These are phyloP conservation scores for Brachionus paranguensis DNA, from an alignment of 1,140 invertebrate genomes.

Conservation along the genomic window DNA sequence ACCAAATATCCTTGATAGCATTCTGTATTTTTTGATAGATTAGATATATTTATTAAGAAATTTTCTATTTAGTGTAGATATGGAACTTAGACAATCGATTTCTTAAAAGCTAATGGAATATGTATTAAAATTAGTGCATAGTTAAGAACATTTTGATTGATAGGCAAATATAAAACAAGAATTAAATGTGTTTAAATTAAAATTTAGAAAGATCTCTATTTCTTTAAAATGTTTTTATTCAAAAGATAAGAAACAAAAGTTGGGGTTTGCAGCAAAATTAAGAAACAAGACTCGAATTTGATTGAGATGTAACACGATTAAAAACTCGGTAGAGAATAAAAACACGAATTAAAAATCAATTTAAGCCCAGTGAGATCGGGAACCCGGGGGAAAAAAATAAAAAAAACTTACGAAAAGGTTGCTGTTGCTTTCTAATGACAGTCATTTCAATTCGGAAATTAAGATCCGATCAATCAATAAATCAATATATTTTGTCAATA, in stretches of 20 bases:
- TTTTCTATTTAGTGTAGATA: not conserved
- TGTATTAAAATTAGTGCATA: not conserved
- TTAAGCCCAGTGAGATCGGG: not conserved
- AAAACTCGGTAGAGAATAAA: not conserved
- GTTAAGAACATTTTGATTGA: not conserved
- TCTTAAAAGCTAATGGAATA: not conserved
- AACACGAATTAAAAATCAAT: not conserved
- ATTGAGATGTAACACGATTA: not conserved
- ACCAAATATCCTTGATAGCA: not conserved
- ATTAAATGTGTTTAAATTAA: not conserved
- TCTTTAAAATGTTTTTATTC: not conserved
- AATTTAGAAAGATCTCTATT: not conserved
- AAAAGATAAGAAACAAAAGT: not conserved
- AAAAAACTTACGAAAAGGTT: not conserved
- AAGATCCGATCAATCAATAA: conserved; percentile 27
- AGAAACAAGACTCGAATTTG: not conserved
- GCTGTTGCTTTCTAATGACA: conserved; percentile 8
- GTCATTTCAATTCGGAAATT: not conserved
- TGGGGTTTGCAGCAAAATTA: not conserved
- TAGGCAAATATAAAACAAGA: not conserved
- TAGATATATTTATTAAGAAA: not conserved
- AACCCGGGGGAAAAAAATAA: not conserved
- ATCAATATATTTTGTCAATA: conserved; percentile 29
- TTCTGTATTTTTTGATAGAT: not conserved
- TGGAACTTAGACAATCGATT: not conserved